A percentile compares a stretch with the other conserved stretches of the same genome.
phyloP scores from a whole-genome alignment of 2,113 vertebrate genomes.

The Scartelaos histophorus region DNA sequence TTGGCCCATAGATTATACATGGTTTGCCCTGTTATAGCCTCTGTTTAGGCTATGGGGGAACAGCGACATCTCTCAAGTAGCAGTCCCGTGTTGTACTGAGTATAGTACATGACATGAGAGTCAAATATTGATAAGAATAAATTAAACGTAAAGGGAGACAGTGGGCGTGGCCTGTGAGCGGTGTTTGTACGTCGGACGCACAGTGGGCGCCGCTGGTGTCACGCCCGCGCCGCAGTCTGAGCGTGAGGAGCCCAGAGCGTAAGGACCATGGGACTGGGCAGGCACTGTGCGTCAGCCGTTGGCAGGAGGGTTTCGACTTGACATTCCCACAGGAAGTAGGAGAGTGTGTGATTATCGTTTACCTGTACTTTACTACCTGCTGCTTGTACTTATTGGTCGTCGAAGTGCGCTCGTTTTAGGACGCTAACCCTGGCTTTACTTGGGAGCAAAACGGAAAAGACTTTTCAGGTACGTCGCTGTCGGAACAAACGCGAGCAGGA shows the following conservation, averaged over 20 bases:
- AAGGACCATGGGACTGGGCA: constrained; percentile 34
- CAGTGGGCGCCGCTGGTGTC: constrained; percentile 46
- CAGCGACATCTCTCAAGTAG: neutral
- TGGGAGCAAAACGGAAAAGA: constrained; percentile 47
- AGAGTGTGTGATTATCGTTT: constrained; percentile 62
- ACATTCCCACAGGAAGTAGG: constrained; percentile 55
- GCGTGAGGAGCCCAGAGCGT: constrained; percentile 15
- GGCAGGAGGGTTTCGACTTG: constrained; percentile 47
- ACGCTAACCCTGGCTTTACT: constrained; percentile 60
- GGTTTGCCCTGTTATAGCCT: too few species aligned
- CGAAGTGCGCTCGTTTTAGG: constrained; percentile 11
- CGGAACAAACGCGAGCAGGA: constrained; percentile 10
- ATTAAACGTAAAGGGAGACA: neutral
- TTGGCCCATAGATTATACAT: neutral
- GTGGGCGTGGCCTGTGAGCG: neutral
- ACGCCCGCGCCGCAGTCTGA: neutral
- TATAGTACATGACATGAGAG: neutral
- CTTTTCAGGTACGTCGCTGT: constrained; percentile 62
- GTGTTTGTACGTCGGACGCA: neutral
- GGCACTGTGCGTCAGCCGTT: constrained; percentile 52
- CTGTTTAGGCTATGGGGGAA: too few species aligned
- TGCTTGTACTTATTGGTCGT: constrained; percentile 16
- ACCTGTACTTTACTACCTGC: constrained; percentile 60
- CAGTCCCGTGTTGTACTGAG: neutral
- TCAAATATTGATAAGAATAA: neutral